Evolutionary conservation across 92 coral and sea anemone species (phyloP), one percentile per base, ranked within the genome.

Genomic region (Porites rus): DNA sequence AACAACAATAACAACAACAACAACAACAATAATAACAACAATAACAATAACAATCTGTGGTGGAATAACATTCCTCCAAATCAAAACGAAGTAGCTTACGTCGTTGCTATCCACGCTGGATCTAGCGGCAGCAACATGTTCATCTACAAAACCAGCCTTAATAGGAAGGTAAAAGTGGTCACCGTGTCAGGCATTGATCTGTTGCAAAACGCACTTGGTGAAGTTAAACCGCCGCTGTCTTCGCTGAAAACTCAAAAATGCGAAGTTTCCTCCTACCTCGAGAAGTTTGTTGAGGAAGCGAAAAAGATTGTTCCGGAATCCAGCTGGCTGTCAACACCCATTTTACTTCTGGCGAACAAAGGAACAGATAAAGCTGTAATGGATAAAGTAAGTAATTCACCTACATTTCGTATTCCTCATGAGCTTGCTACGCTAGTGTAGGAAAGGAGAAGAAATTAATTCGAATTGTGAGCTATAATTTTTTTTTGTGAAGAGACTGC

Each of bases 21-120:
- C 4, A 61, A 61, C 0, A 61, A 61, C 65, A 61, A 61, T 8
- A 52, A 61, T 6, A 61, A 61, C 1, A 61, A 61, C 4, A 61
- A 61, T n/a, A 61, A 61, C 65, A 61, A 62, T 3, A 62, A 62
- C 19, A 62, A 62, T 7, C 2, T 0, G 7, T 62, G 65, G 65
- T 62, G 22, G 65, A 62, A 62, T 62, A 62, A 62, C 22, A 62
- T 62, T 62, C 16, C 7, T 13, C 20, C 65, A 18, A 3, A 7
- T 4, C 65, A 73, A 16, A 18, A 11, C 70, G 83, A 38, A 53
- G 67, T 16, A 38, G 25, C 69, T 9, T 87, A 79, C 22, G 80
- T 54, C 1, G 65, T 87, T 46, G 65, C 81, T 69, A 87, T 87
- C 16, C 87, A 87, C 62, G 91, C 82, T 22, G 91, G 87, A 0